phyloP scores from a whole-genome alignment of 2,113 vertebrate genomes.

The Apteryx owenii region DNA sequence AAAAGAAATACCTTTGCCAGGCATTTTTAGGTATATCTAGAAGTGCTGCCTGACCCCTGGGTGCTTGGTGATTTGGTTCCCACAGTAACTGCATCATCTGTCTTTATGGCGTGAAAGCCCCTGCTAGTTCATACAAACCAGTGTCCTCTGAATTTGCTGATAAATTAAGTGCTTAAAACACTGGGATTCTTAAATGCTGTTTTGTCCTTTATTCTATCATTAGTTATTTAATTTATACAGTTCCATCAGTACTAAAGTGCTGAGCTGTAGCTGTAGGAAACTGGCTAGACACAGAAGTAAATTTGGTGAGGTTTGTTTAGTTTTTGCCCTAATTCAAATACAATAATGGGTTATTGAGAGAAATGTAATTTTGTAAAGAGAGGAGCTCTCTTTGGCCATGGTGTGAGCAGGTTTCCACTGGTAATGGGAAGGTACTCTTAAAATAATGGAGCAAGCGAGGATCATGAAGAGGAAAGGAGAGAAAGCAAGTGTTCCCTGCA shows the following conservation, averaged over 20 bases:
- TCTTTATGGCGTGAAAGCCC: background rate
- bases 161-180: background rate
- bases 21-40: background rate
- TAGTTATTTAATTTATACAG: background rate
- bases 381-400: background rate
- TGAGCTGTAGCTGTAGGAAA: background rate
- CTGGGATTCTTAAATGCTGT: background rate
- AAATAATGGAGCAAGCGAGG: background rate
- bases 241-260: background rate
- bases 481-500: background rate
- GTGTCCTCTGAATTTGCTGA: background rate
- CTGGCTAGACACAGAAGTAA: background rate
- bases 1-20: background rate
- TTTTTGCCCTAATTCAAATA: background rate
- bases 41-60: background rate
- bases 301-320: background rate
- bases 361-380: background rate
- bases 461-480: background rate
- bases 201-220: background rate
- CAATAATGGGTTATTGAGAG: background rate
- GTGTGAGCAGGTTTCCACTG: background rate
- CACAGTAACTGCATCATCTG: slow-evolving; percentile 30
- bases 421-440: background rate
- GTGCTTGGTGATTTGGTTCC: slow-evolving; percentile 37
- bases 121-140: background rate